Conservation (phyloP, 2,113 vertebrate genomes). For the Meles meles region DNA sequence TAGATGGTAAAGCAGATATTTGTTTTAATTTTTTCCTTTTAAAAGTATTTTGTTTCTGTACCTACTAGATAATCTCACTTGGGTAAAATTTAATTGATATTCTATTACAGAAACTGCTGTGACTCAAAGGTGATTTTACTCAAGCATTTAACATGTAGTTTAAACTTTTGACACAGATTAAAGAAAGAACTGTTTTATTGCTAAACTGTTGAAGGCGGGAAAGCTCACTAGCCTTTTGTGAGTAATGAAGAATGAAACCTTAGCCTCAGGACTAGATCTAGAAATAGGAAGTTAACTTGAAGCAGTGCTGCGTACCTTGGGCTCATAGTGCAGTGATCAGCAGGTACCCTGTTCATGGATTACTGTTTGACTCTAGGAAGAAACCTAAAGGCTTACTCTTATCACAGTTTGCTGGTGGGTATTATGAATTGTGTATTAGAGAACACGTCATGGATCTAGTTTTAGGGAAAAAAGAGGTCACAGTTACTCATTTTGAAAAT, state of each 20-base stretch:
- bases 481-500: not conserved
- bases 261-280: not conserved
- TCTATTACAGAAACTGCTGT: not conserved
- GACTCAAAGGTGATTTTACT: not conserved
- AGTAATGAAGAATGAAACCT: not conserved
- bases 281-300: not conserved
- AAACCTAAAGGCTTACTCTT: not conserved
- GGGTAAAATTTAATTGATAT: conserved; percentile 26
- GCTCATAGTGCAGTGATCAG: not conserved
- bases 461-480: not conserved
- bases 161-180: not conserved
- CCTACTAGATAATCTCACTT: not conserved
- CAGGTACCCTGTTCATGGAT: not conserved
- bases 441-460: not conserved
- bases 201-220: not conserved
- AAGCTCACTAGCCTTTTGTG: not conserved
- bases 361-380: not conserved
- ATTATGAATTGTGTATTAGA: not conserved
- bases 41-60: conserved; percentile 5
- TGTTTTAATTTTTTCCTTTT: not conserved
- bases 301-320: not conserved
- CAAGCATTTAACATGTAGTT: not conserved
- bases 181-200: not conserved
- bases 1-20: not conserved
- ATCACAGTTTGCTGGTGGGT: not conserved